Percentiles rank a stretch among this genome's conserved stretches.
Conservation (phyloP, 2,113 vertebrate genomes). For the Monopterus albus region DNA sequence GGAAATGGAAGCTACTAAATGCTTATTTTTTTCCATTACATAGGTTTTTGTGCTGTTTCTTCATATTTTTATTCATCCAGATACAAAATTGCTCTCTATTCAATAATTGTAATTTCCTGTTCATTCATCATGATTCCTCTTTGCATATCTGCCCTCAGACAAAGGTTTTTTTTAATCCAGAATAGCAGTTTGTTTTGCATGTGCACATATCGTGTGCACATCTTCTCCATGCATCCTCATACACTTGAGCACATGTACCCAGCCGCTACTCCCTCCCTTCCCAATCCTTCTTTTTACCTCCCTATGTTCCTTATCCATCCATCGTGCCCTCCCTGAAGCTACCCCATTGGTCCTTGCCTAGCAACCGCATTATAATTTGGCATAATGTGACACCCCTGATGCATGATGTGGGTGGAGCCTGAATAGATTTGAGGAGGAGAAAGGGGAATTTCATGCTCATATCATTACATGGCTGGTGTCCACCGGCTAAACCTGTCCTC, state of each 20-base stretch:
- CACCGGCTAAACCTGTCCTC: slow-evolving; percentile 61
- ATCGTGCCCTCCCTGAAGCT: slow-evolving; percentile 59
- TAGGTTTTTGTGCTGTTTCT: not conserved
- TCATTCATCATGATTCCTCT: not conserved
- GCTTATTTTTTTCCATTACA: not conserved
- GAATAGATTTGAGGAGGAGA: slow-evolving; percentile 58
- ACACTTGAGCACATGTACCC: slow-evolving; percentile 46
- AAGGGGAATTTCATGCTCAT: slow-evolving; percentile 72
- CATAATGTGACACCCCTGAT: slow-evolving; percentile 81
- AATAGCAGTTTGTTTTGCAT: slow-evolving; percentile 31
- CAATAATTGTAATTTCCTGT: not conserved
- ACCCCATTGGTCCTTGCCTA: slow-evolving; percentile 78
- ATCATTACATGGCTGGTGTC: slow-evolving; percentile 72
- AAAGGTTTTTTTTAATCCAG: slow-evolving; percentile 1
- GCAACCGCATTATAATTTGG: slow-evolving; percentile 82
- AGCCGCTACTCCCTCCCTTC: slow-evolving; percentile 36
- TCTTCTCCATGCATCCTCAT: slow-evolving; percentile 21
- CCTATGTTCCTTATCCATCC: slow-evolving; percentile 72
- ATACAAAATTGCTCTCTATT: too few relatives aligned
- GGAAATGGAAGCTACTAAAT: not conserved
- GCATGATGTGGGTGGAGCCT: slow-evolving; percentile 72
- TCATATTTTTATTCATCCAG: not conserved
- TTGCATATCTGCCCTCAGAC: slow-evolving; percentile 14
- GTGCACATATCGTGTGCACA: slow-evolving; percentile 21
- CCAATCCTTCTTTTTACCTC: slow-evolving; percentile 64